phyloP scores from a whole-genome alignment of 2,888 invertebrate species.

The Tyria jacobaeae region DNA sequence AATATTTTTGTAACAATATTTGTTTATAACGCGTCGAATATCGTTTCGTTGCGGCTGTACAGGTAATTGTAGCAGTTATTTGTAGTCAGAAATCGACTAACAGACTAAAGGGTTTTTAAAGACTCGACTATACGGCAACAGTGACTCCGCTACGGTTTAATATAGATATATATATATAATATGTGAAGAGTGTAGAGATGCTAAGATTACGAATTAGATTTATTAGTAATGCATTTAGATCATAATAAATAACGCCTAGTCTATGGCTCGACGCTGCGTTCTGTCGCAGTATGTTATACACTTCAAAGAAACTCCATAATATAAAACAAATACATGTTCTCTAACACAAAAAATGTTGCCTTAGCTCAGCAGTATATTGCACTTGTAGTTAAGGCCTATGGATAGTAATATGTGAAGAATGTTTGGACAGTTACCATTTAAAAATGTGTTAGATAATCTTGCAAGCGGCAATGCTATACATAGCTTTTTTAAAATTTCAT shows the following conservation, averaged over 20 bases:
- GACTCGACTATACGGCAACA: constrained; percentile 53
- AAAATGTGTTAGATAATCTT: too few relatives aligned
- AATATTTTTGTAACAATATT: constrained; percentile 48
- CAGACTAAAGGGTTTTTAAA: constrained; percentile 37
- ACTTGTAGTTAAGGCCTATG: not conserved
- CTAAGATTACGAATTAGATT: constrained; percentile 54
- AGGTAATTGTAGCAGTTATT: constrained; percentile 36
- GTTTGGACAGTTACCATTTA: not conserved
- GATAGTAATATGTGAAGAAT: not conserved
- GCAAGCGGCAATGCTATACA: too few relatives aligned
- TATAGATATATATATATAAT: constrained; percentile 60
- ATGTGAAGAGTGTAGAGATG: constrained; percentile 58
- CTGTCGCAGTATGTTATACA: not conserved
- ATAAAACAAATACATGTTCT: too few relatives aligned
- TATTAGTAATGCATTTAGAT: constrained; percentile 58
- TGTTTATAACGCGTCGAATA: constrained; percentile 40
- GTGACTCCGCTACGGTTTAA: constrained; percentile 63
- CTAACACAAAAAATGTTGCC: not conserved
- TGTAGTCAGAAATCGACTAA: constrained; percentile 39
- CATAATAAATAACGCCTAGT: not conserved
- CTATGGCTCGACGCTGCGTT: not conserved
- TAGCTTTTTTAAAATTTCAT: too few relatives aligned
- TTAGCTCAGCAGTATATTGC: not conserved
- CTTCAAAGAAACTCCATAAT: not conserved
- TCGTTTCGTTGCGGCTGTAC: constrained; percentile 39